Evolutionary conservation across 2,888 invertebrate species (phyloP), one percentile per base, ranked within the genome.

Genomic region (Mythimna vitellina): DNA sequence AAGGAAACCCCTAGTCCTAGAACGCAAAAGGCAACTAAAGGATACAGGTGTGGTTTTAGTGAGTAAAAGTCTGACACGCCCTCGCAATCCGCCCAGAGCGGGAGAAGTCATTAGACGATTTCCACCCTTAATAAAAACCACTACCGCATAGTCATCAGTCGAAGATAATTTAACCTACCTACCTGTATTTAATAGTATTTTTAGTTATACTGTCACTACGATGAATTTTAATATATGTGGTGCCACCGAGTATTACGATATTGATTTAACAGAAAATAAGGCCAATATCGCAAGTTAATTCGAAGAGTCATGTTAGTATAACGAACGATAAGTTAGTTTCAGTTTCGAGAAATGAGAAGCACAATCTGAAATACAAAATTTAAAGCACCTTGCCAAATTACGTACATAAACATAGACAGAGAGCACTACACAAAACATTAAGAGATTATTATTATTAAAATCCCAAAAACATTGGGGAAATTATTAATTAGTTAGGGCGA

Each of bases 401-500:
- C 73, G 49, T 63, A 73, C 70, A 58, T 58, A 77, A 73, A 65
- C 60, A 64, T 25, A 78, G 12, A 51, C 53, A 53, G 17, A 35
- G 29, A 49, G 82, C 73, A 76, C 70, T 70, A 77, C 80, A 73
- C 76, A 82, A 86, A 83, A 83, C 84, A 86, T 87, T 86, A 87
- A 84, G 80, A 91, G 90, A 90, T 91, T 89, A 92, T 93, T 89
- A 92, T 93, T 92, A 93, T 93, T 92, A 92, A 93, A 93, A 93
- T 92, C 91, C 91, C 89, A 89, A 93, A 80, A 80, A 91, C 86
- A 86, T 86, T 86, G 83, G 84, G 88, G 87, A 90, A 89, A 92
- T 92, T 93, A 93, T 93, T 94, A 94, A 94, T 94, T 92, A 93
- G 91, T 89, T 87, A 88, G 89, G 91, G 90, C 86, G 89, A 88